These are phyloP conservation scores for Trilocha varians DNA, from an alignment of 2,888 invertebrate genomes.

Conservation along the genomic window DNA sequence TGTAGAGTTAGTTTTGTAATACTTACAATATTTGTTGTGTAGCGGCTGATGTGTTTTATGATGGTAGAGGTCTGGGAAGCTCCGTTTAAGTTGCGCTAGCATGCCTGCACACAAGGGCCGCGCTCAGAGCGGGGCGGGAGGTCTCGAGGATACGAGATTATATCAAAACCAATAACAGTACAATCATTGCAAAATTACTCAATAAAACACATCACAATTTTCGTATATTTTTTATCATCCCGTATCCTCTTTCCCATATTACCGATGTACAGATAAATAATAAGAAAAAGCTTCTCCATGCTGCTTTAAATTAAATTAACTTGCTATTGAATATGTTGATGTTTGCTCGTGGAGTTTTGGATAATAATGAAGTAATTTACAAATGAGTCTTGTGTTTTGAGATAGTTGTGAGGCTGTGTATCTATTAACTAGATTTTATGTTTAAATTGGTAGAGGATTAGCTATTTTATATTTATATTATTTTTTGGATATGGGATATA, in stretches of 20 bases:
- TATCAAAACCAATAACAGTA: constrained; percentile 3
- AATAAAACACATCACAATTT: background rate
- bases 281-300: constrained; percentile 56
- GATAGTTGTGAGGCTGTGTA: too few relatives aligned
- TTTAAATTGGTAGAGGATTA: too few relatives aligned
- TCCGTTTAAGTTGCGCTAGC: constrained; percentile 90
- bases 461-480: too few relatives aligned
- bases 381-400: background rate
- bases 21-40: constrained; percentile 80
- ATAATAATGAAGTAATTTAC: background rate
- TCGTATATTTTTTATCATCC: constrained; percentile 16
- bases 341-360: background rate
- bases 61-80: constrained; percentile 88
- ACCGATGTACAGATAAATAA: constrained; percentile 46
- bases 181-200: background rate
- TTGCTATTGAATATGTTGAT: constrained; percentile 6
- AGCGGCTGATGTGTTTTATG: constrained; percentile 83
- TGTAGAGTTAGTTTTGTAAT: constrained; percentile 35
- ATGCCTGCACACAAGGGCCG: constrained; percentile 82
- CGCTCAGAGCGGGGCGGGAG: constrained; percentile 60
- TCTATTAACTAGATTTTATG: too few relatives aligned
- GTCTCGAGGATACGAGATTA: constrained; percentile 30
- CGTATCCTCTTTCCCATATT: constrained; percentile 40
- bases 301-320: constrained; percentile 44
- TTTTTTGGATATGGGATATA: too few relatives aligned